Evolutionary conservation across 2,113 vertebrate species (phyloP).

Genomic region (Cyphomyrus discorhynchus): DNA sequence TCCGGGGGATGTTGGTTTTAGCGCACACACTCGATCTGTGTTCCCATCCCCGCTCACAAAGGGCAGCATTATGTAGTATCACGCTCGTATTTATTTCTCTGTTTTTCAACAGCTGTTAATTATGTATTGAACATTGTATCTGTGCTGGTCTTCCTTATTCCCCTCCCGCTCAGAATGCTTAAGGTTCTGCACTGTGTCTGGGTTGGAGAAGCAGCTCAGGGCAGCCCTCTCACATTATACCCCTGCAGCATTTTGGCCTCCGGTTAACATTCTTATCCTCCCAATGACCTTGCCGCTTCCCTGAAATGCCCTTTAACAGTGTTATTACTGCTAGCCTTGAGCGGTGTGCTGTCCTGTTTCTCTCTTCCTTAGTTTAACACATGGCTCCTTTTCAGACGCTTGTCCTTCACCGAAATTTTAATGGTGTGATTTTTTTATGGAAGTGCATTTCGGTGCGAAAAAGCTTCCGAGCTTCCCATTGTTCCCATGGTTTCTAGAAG

Average conservation of each 20-base stretch:
- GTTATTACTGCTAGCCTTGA: not conserved
- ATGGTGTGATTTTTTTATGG: not conserved
- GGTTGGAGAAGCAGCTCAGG: not conserved
- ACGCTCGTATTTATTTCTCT: not conserved
- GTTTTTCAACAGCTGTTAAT: not conserved
- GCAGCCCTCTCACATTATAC: not conserved
- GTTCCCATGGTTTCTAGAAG: not conserved
- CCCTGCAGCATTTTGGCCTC: not conserved
- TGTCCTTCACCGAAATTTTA: not conserved
- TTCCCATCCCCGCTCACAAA: not conserved
- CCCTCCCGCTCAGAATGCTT: not conserved
- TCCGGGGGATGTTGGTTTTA: slow-evolving; percentile 20
- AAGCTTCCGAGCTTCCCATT: not conserved
- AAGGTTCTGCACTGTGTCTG: not conserved
- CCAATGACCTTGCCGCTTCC: not conserved
- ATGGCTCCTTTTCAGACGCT: not conserved
- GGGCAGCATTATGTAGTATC: not conserved
- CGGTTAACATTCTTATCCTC: not conserved
- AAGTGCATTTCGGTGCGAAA: not conserved
- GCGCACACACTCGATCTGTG: not conserved
- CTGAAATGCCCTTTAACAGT: not conserved
- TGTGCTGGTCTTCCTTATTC: not conserved
- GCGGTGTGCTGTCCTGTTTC: not conserved
- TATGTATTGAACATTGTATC: not conserved
- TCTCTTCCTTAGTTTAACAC: not conserved